Evolutionary conservation across 2,797 vertebrate genomes (phyloP).

Genomic region (Rhabdophis nuchalis): DNA sequence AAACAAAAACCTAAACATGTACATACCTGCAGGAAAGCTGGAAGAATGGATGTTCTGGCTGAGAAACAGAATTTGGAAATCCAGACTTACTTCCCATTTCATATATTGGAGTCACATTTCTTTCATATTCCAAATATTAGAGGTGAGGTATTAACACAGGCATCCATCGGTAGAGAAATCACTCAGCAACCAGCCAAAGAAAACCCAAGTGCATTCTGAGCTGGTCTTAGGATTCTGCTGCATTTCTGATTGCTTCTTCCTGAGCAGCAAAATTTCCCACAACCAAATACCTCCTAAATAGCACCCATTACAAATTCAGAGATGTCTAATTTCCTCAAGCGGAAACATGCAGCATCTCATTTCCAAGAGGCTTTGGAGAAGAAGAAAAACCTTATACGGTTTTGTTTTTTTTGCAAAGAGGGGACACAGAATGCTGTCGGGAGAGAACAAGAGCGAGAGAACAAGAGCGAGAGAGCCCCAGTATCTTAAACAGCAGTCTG

Average conservation of each 20-base stretch:
- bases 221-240: slow-evolving; percentile 59
- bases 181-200: slow-evolving; percentile 55
- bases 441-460: slow-evolving; percentile 14
- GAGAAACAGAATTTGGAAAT: slow-evolving; percentile 69
- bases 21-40: slow-evolving; percentile 73
- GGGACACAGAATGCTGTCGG: slow-evolving; percentile 44
- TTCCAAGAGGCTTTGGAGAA: not conserved
- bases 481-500: slow-evolving; percentile 57
- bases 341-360: slow-evolving; percentile 6
- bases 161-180: slow-evolving; percentile 25
- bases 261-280: slow-evolving; percentile 57
- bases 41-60: slow-evolving; percentile 61
- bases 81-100: slow-evolving; percentile 79
- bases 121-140: slow-evolving; percentile 55
- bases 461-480: slow-evolving; percentile 35
- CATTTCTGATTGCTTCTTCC: slow-evolving; percentile 62
- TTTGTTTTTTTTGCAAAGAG: slow-evolving; percentile 45
- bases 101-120: slow-evolving; percentile 39
- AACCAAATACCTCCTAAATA: slow-evolving; percentile 75
- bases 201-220: slow-evolving; percentile 27
- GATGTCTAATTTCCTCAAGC: slow-evolving; percentile 16
- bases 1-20: slow-evolving; percentile 41
- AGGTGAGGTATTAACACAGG: not conserved
- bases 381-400: not conserved
- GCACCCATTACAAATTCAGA: slow-evolving; percentile 57